These are phyloP conservation scores for Copidosoma floridanum DNA, from an alignment of 1,140 invertebrate genomes.

Conservation along the genomic window DNA sequence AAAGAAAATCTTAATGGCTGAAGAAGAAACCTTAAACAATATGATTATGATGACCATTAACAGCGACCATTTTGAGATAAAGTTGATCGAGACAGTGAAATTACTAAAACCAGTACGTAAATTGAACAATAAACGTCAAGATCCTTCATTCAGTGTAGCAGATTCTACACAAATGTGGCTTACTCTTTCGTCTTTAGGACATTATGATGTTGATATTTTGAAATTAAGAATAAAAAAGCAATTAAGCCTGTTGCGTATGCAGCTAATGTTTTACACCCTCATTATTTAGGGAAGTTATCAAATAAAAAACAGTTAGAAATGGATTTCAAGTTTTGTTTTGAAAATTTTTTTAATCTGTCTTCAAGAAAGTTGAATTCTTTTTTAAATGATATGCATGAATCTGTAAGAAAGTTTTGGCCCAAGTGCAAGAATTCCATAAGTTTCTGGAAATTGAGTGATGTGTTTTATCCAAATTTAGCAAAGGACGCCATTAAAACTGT, in stretches of 20 bases:
- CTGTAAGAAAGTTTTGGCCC: no score
- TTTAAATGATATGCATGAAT: no score
- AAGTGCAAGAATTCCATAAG: no score
- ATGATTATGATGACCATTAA: neutral
- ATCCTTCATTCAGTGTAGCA: neutral
- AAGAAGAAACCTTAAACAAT: neutral
- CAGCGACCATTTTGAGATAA: neutral
- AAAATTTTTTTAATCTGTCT: no score
- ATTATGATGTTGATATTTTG: neutral
- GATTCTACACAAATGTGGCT: slow-evolving; percentile 1
- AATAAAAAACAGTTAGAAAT: neutral
- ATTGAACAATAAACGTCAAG: neutral
- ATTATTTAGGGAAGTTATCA: neutral
- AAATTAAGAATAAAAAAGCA: neutral
- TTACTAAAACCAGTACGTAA: neutral
- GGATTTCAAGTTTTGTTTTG: no score
- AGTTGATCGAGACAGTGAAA: neutral
- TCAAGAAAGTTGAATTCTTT: no score
- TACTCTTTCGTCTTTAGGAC: neutral
- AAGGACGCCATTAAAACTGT: neutral
- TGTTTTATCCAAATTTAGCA: neutral
- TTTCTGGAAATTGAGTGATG: no score
- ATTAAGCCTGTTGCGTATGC: neutral
- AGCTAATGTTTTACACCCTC: neutral
- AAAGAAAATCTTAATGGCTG: neutral